These are phyloP conservation scores for Dallia pectoralis DNA, from an alignment of 2,797 vertebrate genomes.

Conservation along the genomic window DNA sequence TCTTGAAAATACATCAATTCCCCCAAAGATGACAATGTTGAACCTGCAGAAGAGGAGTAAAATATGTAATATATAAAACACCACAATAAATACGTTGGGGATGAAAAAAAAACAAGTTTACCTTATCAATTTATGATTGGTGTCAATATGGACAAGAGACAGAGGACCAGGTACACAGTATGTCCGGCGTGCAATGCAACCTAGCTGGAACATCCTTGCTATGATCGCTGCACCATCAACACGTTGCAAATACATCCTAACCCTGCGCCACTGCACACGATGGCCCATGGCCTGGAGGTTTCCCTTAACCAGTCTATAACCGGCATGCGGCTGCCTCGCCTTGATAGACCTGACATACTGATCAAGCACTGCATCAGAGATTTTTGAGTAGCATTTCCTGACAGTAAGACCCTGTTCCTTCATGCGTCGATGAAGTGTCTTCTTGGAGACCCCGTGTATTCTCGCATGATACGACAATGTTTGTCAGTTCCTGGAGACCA, in stretches of 20 bases:
- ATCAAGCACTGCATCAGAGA: background rate
- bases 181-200: background rate
- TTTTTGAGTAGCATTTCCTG: background rate
- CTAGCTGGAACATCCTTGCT: background rate
- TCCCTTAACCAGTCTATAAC: background rate
- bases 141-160: background rate
- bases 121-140: background rate
- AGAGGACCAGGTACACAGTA: background rate
- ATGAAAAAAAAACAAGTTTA: background rate
- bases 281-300: background rate
- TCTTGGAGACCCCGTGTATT: background rate
- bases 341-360: background rate
- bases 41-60: no score
- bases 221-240: background rate
- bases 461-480: background rate
- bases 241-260: conserved; percentile 3
- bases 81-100: no score
- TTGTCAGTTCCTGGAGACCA: background rate
- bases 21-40: no score
- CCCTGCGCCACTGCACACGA: background rate
- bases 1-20: no score
- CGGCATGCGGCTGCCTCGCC: background rate
- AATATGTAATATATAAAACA: no score
- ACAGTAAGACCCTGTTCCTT: background rate
- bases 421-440: background rate